Percentiles rank a stretch among this genome's conserved stretches.
These are phyloP conservation scores for Chironomus riparius DNA, from an alignment of 2,888 invertebrate genomes.

Conservation along the genomic window DNA sequence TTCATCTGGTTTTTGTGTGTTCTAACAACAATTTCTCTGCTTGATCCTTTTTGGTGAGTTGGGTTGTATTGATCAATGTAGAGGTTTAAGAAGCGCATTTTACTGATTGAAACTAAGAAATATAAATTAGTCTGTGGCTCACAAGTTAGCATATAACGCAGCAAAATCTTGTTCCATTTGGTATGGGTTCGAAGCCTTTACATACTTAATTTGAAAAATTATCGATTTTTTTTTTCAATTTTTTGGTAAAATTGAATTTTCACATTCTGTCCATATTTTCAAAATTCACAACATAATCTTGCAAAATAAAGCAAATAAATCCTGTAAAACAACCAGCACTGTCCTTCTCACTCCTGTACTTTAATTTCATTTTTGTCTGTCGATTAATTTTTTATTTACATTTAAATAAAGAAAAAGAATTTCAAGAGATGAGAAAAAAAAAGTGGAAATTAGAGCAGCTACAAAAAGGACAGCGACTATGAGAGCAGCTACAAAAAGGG, in stretches of 20 bases:
- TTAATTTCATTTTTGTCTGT: conserved; percentile 24
- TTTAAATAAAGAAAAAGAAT: not conserved
- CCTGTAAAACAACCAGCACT: not conserved
- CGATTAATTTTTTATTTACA: conserved; percentile 27
- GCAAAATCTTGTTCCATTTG: no score
- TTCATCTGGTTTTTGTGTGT: conserved; percentile 27
- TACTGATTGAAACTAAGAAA: no score
- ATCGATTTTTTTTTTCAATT: no score
- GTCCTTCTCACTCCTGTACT: not conserved
- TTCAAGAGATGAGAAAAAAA: no score
- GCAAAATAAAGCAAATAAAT: not conserved
- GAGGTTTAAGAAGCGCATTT: not conserved
- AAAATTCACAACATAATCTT: no score
- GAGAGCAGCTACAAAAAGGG: conserved; percentile 19
- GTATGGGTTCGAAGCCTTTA: no score
- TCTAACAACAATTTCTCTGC: conserved; percentile 11
- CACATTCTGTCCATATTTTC: no score
- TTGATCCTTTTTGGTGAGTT: no score
- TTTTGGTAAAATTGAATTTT: no score
- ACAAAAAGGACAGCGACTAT: not conserved
- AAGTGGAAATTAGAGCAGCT: not conserved
- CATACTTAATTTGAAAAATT: no score
- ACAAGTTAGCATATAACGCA: no score
- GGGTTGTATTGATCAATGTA: not conserved
- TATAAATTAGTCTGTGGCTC: no score